These are phyloP conservation scores for Neuroterus valhalla DNA, from an alignment of 1,140 invertebrate species.

Conservation along the genomic window DNA sequence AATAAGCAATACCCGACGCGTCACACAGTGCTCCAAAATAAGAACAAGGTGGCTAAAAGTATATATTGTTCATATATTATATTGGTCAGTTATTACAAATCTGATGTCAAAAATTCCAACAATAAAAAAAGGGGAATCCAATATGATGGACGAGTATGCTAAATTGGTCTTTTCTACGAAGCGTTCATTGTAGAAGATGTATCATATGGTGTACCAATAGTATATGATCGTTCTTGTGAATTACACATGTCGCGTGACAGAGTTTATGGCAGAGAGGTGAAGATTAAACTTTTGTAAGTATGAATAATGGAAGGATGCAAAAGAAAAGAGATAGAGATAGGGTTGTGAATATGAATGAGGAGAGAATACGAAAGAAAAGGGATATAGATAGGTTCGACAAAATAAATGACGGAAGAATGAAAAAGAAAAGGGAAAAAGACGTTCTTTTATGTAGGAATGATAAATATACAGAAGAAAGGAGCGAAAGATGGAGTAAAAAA, in stretches of 20 bases:
- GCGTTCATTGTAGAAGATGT: background rate
- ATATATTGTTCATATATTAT: no score
- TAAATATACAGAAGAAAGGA: no score
- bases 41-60: no score
- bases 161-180: background rate
- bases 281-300: constrained; percentile 1
- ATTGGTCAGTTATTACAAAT: background rate
- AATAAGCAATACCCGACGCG: no score
- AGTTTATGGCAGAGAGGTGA: background rate
- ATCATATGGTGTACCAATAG: background rate
- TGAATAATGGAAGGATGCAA: background rate
- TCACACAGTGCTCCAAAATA: no score
- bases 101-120: no score
- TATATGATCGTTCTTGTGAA: background rate
- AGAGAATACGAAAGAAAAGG: background rate
- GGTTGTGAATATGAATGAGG: background rate
- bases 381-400: no score
- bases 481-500: background rate
- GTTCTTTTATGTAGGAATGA: no score
- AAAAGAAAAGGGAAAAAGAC: no score
- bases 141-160: no score
- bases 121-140: no score
- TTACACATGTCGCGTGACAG: background rate
- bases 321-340: constrained; percentile 3
- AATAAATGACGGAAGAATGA: no score